Evolutionary conservation across 2,113 vertebrate genomes (phyloP), one percentile per base, ranked within the genome.

Genomic region (Chloropsis hardwickii): DNA sequence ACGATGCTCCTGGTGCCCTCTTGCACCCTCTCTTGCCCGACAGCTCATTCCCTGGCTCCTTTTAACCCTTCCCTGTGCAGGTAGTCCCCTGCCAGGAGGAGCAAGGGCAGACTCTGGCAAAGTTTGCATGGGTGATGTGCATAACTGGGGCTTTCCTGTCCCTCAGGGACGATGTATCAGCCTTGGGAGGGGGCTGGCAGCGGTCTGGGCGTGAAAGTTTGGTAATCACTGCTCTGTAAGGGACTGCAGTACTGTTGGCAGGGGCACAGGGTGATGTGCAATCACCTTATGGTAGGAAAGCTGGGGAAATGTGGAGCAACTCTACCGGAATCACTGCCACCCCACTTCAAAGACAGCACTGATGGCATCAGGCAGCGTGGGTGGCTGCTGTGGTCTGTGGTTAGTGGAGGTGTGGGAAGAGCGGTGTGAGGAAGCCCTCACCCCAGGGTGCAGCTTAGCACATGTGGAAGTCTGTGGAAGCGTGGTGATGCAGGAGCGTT

Each of bases 401-500:
- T 94, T 96, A 45, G 37, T 2, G 3, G 50, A 72, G 85, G 37
- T 57, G 57, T 44, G 74, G 94, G 70, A 87, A 65, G 35, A 77
- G 66, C 0, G 0, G 25, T 17, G 56, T 2, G 15, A 62, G 71
- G 70, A 62, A 81, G 18, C 31, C 57, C n/a, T 76, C 1, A 7
- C 61, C 54, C 69, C 14, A 5, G 88, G 80, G n/a, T 10, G 16
- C 28, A 58, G 44, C 15, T 58, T 66, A 44, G 33, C 33, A 37
- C 5, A 4, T 0, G 1, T 6, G 22, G 37, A 37, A 37, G 37
- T 65, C 28, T 21, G 25, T 44, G 28, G 91, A 77, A 48, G 72
- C 0, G 0, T 0, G 2, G 31, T 8, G 3, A 10, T 61, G 28
- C 2, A 0, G 4, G 33, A 35, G 17, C 0, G 0, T 35, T 45